Evolutionary conservation across 2,888 invertebrate species (phyloP).

Genomic region (Dastarcus helophoroides): DNA sequence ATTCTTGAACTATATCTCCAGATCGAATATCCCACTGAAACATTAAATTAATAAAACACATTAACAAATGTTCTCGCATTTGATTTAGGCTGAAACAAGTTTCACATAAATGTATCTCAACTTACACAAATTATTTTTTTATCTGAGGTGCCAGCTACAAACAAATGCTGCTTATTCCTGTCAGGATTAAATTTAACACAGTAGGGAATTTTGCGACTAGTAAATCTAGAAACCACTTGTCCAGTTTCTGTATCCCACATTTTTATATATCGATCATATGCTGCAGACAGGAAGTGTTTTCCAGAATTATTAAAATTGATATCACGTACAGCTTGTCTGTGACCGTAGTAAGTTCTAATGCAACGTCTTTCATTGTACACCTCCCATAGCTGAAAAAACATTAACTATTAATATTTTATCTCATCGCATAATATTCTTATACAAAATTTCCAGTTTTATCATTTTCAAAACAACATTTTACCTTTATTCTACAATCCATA

Average conservation of each 20-base stretch:
- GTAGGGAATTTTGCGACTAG: conserved; percentile 93
- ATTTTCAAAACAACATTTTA: conserved; percentile 25
- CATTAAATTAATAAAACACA: conserved; percentile 9
- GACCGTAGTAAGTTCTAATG: conserved; percentile 89
- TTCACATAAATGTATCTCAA: conserved; percentile 18
- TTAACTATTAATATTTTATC: too few species aligned
- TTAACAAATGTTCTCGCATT: neutral
- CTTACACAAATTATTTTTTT: conserved; percentile 98
- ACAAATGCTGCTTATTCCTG: conserved; percentile 90
- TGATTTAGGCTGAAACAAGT: neutral
- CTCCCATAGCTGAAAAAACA: conserved; percentile 82
- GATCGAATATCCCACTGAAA: conserved; percentile 89
- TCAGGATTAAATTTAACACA: conserved; percentile 98
- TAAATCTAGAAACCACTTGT: conserved; percentile 72
- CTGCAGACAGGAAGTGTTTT: conserved; percentile 76
- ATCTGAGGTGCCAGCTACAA: conserved; percentile 96
- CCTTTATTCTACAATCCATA: conserved; percentile 95
- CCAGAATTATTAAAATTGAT: conserved; percentile 93
- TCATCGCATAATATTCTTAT: too few species aligned
- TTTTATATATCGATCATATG: conserved; percentile 94
- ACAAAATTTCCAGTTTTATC: too few species aligned
- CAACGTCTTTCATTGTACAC: conserved; percentile 92
- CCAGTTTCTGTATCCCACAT: conserved; percentile 99
- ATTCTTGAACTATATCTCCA: conserved; percentile 94
- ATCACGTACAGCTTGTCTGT: conserved; percentile 93